A percentile compares a stretch with the other conserved stretches of the same genome.
Conservation (phyloP, 2,113 vertebrate species). For the Erpornis zantholeuca region DNA sequence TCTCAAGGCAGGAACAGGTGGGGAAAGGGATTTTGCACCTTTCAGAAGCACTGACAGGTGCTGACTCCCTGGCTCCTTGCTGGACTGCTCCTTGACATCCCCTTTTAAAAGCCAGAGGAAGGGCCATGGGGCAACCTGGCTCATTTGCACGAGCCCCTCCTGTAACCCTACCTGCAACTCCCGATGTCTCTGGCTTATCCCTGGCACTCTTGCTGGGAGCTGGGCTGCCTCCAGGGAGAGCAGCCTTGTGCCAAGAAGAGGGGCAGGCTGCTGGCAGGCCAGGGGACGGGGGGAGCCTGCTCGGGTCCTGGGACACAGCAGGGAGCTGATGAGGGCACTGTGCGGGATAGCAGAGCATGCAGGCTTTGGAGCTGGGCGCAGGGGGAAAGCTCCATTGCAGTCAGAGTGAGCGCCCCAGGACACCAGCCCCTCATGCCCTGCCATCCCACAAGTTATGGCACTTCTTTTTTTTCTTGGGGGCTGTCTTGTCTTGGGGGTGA, state of each 20-base stretch:
- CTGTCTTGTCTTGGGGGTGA: background rate
- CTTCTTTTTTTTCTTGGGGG: background rate
- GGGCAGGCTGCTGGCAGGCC: background rate
- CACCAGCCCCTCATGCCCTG: background rate
- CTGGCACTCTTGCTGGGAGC: background rate
- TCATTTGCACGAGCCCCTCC: background rate
- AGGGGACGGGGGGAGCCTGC: fast-evolving
- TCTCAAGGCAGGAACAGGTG: background rate
- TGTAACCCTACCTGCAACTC: background rate
- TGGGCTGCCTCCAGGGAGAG: background rate
- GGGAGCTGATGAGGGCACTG: background rate
- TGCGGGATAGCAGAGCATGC: fast-evolving
- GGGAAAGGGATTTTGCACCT: background rate
- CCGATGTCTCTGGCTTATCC: background rate
- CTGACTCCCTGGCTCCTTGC: background rate
- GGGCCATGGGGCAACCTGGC: background rate
- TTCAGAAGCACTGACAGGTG: background rate
- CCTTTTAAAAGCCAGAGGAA: background rate
- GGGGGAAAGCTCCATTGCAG: background rate
- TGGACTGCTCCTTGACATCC: background rate
- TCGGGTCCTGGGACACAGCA: background rate
- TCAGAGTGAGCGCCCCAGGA: fast-evolving
- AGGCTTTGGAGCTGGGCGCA: fast-evolving
- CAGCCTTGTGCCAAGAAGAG: background rate
- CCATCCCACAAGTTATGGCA: background rate